Base-by-base conservation (phyloP, 2,888 invertebrate genomes). In the Oscheius onirici region DNA sequence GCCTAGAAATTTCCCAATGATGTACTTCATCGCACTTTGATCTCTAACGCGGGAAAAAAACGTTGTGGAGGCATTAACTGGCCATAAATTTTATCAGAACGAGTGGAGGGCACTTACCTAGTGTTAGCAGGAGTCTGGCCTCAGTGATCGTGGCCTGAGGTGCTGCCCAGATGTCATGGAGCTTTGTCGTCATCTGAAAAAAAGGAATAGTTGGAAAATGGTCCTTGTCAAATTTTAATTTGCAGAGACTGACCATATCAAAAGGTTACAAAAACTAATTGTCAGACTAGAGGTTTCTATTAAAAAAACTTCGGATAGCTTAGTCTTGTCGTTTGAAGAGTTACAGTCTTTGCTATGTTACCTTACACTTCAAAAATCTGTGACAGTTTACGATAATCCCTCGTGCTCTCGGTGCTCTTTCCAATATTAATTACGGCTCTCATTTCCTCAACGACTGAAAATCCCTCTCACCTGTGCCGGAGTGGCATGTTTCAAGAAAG, bases 71-170 rank as follows among this genome's bases (percentile, higher is more conserved):
- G 5, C 34, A 34, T 34, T 34, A 34, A 3, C 8, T 6, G 8
- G 34, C 8, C 34, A 8, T 34, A 34, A 34, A 34, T 34, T 34
- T 8, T 34, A 34, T 34, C 34, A 34, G 34, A 34, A 34, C 34
- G 34, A 34, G 34, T 34, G 34, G 34, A 49, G 22, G 22, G 15
- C 40, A 20, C 60, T 11, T 60, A 72, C 83, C 83, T n/a, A 85
- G 63, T 0, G 81, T 80, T 20, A 85, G 71, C 13, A 85, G 77
- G 43, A 85, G 76, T 15, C 82, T 78, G 43, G 75, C 73, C 65
- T 84, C 84, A 54, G 83, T 83, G 60, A 84, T 83, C 22, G 84
- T 76, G 11, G 81, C 78, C 51, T 84, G 81, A 0, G 84, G 84
- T 17, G 75, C 65, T 10, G 81, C 74, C 83, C 83, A 83, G n/a